phyloP scores from a whole-genome alignment of 2,797 vertebrate genomes.

The Myripristis murdjan region DNA sequence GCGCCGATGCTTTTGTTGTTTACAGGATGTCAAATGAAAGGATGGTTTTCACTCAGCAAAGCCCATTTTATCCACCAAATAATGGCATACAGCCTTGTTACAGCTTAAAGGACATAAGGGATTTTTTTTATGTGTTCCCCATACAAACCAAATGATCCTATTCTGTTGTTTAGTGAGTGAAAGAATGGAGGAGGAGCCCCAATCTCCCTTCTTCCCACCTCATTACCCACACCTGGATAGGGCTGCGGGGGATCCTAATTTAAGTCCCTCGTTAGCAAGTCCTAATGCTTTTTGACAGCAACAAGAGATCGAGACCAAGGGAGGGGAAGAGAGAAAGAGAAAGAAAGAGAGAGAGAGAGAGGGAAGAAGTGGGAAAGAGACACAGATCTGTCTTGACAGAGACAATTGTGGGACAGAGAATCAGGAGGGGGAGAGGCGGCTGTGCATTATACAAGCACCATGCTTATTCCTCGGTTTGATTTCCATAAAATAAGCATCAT shows the following conservation, averaged over 20 bases:
- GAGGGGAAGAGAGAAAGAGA: conserved; percentile 52
- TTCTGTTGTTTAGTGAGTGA: conserved; percentile 49
- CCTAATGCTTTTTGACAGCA: conserved; percentile 80
- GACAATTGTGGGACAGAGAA: conserved; percentile 35
- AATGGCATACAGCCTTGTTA: conserved; percentile 10
- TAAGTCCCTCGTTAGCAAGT: conserved; percentile 78
- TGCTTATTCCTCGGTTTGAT: conserved; percentile 82
- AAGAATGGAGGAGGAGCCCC: conserved; percentile 59
- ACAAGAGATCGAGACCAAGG: conserved; percentile 68
- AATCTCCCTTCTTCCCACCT: conserved; percentile 71
- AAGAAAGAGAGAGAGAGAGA: conserved; percentile 24
- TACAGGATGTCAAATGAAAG: neutral
- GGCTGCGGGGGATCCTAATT: conserved; percentile 77
- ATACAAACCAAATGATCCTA: conserved; percentile 9
- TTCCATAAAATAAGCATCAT: conserved; percentile 88
- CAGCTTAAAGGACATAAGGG: conserved; percentile 4
- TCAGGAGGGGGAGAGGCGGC: conserved; percentile 32
- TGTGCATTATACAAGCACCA: conserved; percentile 39
- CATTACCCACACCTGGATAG: conserved; percentile 81
- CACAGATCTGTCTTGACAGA: conserved; percentile 37
- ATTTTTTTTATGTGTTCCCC: conserved; percentile 24
- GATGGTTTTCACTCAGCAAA: conserved; percentile 8
- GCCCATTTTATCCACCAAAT: conserved; percentile 3
- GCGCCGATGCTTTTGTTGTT: conserved; percentile 18
- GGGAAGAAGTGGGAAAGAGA: conserved; percentile 1